Evolutionary conservation across 2,113 vertebrate genomes (phyloP).

Genomic region (Phrynocephalus versicolor): DNA sequence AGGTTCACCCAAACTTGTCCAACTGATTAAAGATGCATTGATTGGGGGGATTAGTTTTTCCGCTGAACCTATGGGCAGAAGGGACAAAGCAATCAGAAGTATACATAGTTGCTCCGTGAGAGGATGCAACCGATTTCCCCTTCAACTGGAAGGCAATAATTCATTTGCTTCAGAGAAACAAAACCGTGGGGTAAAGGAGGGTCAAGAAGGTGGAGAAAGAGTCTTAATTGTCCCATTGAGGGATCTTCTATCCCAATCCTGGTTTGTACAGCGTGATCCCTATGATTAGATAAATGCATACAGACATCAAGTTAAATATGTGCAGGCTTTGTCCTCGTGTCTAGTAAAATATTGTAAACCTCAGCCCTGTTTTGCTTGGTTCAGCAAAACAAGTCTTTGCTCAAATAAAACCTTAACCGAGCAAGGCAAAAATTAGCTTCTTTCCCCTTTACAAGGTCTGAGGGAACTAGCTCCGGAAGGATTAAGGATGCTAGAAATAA

Average conservation of each 20-base stretch:
- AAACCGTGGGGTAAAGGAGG: not conserved
- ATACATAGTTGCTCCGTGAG: not conserved
- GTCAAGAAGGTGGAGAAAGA: slow-evolving; percentile 21
- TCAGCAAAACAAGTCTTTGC: slow-evolving; percentile 65
- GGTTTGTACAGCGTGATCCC: slow-evolving; percentile 23
- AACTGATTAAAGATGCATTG: not conserved
- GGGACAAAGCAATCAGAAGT: not conserved
- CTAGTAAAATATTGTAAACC: slow-evolving; percentile 72
- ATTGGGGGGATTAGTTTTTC: not conserved
- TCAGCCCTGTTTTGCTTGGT: slow-evolving; percentile 37
- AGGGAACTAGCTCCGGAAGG: slow-evolving; percentile 37
- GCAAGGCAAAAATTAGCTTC: slow-evolving; percentile 43
- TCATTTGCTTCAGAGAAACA: slow-evolving; percentile 19
- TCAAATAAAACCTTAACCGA: slow-evolving; percentile 58
- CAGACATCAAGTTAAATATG: slow-evolving; percentile 74
- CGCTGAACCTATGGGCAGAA: not conserved
- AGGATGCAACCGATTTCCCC: not conserved
- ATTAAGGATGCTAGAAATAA: slow-evolving; percentile 62
- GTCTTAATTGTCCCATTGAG: slow-evolving; percentile 5
- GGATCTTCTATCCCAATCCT: not conserved
- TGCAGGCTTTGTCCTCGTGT: slow-evolving; percentile 66
- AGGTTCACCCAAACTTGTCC: too few species aligned
- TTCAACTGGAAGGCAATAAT: slow-evolving; percentile 25
- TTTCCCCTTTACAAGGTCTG: slow-evolving; percentile 31
- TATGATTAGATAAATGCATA: slow-evolving; percentile 75